A percentile compares a stretch with the other conserved stretches of the same genome.
These are phyloP conservation scores for Spialia ferax DNA, from an alignment of 2,888 invertebrate genomes.

Conservation along the genomic window DNA sequence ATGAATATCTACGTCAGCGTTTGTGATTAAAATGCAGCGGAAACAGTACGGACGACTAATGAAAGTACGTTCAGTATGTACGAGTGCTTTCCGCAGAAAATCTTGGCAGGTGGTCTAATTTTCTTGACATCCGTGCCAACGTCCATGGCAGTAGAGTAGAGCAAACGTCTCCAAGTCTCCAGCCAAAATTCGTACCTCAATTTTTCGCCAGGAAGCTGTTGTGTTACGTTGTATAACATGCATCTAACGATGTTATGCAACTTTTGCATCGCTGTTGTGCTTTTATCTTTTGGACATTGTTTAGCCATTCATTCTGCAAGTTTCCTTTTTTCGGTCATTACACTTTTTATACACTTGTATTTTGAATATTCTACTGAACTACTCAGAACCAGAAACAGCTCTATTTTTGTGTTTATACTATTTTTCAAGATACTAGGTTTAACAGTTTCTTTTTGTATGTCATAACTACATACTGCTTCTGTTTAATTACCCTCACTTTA, in stretches of 20 bases:
- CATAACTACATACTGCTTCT: too few relatives aligned
- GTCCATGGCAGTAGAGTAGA: constrained; percentile 22
- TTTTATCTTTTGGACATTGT: not conserved
- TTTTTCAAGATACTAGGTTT: too few relatives aligned
- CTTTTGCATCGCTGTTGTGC: not conserved
- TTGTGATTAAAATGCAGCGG: constrained; percentile 25
- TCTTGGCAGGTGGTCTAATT: constrained; percentile 37
- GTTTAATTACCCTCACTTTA: too few relatives aligned
- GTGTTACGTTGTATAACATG: constrained; percentile 1
- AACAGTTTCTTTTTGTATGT: too few relatives aligned
- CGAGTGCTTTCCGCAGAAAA: constrained; percentile 29
- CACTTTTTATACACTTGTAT: too few relatives aligned
- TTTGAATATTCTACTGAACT: too few relatives aligned
- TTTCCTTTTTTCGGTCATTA: too few relatives aligned
- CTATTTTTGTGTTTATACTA: too few relatives aligned
- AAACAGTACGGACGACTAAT: constrained; percentile 20
- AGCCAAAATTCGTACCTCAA: constrained; percentile 21
- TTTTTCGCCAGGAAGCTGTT: constrained; percentile 21
- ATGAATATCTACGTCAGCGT: constrained; percentile 1
- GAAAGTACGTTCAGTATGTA: constrained; percentile 18
- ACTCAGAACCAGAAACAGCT: too few relatives aligned
- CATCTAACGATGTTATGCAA: constrained; percentile 5
- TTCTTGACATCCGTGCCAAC: constrained; percentile 35
- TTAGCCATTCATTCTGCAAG: too few relatives aligned
- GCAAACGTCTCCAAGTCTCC: constrained; percentile 6